Evolutionary conservation across 2,797 vertebrate species (phyloP).

Genomic region (Onychomys leucogaster): DNA sequence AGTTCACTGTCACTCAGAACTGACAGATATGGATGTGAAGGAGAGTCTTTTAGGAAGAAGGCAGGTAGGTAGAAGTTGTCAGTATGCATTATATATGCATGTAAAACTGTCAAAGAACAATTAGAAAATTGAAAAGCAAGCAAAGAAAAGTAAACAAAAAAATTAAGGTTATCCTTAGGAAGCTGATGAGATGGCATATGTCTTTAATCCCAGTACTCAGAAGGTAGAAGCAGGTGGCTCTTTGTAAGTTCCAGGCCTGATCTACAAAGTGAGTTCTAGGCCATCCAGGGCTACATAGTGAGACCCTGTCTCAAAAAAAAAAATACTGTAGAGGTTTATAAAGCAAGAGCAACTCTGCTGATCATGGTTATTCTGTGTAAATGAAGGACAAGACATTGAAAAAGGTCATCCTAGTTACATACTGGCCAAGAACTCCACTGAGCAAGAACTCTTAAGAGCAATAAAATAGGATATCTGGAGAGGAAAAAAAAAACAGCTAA

Average conservation of each 20-base stretch:
- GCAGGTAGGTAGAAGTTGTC: background rate
- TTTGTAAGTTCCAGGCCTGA: background rate
- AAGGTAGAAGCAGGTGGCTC: background rate
- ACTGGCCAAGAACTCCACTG: background rate
- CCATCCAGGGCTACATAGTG: no score
- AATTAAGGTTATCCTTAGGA: background rate
- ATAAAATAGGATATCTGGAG: background rate
- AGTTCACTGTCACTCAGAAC: background rate
- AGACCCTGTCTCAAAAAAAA: background rate
- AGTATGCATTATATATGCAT: background rate
- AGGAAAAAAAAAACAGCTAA: background rate
- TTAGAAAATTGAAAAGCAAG: background rate
- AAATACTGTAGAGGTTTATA: background rate
- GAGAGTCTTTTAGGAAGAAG: background rate
- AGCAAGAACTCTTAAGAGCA: background rate
- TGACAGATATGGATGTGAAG: background rate
- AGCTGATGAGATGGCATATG: background rate
- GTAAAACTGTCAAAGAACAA: background rate
- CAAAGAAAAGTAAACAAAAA: background rate
- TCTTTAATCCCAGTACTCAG: background rate
- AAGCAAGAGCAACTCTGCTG: background rate
- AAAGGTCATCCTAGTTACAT: background rate
- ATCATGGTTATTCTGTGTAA: background rate
- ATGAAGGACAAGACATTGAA: background rate
- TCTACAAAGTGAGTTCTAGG: background rate